These are phyloP conservation scores for Drosophila aldrichi DNA, from an alignment of 2,888 invertebrate species.

Conservation along the genomic window DNA sequence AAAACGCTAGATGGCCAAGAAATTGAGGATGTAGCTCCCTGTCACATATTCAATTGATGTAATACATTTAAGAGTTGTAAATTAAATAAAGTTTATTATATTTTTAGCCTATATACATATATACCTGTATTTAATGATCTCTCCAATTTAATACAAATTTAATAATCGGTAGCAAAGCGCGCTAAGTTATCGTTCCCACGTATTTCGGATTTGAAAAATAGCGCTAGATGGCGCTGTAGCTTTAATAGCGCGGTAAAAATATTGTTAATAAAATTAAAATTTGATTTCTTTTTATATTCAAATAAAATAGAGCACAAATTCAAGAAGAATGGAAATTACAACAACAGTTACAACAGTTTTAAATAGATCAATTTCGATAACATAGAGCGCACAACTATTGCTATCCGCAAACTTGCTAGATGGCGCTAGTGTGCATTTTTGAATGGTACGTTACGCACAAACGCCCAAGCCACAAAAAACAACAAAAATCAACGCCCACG, in stretches of 20 bases:
- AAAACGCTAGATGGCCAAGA: conserved; percentile 78
- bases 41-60: conserved; percentile 58
- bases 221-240: background rate
- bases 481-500: conserved; percentile 44
- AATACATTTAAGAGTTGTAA: background rate
- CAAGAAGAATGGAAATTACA: too few relatives aligned
- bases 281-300: too few relatives aligned
- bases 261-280: too few relatives aligned
- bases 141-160: background rate
- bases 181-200: background rate
- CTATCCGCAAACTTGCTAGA: background rate
- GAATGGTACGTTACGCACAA: conserved; percentile 17
- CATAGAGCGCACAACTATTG: background rate
- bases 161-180: background rate
- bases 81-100: conserved; percentile 11
- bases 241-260: background rate
- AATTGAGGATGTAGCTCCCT: conserved; percentile 77
- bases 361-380: background rate
- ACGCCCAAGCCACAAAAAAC: conserved; percentile 22
- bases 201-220: background rate
- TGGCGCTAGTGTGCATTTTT: conserved; percentile 9
- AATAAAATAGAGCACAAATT: too few relatives aligned
- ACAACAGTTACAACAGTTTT: too few relatives aligned
- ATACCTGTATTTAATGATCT: background rate
- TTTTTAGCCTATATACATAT: background rate